Evolutionary conservation across 2,113 vertebrate genomes (phyloP), one percentile per base, ranked within the genome.

Genomic region (Barnardius zonarius): DNA sequence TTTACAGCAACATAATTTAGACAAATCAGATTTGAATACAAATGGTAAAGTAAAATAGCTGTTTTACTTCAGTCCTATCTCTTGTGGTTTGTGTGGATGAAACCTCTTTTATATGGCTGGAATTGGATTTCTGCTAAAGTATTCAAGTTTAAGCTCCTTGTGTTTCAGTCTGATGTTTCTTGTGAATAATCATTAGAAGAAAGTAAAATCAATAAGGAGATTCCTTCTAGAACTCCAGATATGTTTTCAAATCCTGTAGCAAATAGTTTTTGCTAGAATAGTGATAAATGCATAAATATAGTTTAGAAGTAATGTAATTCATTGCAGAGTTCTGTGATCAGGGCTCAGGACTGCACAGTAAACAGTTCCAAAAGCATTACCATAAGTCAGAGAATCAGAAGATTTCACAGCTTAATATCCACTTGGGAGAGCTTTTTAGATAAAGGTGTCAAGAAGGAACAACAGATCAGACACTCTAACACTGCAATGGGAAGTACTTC

Each of bases 81-180:
- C 20, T 31, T 79, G 10, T 77, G 9, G 9, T 30, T 83, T 72
- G 43, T 72, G 93, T 28, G 39, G 55, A 55, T 67, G 88, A 94
- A 85, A 66, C 4, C 43, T 82, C 22, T 66, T 88, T 84, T 61
- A 24, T 87, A 33, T 0, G 0, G 2, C 19, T 89, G 24, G 33
- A 85, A 74, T 72, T 74, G 16, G 89, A 83, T 96, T 94, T 91
- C 64, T 83, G 84, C 39, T 94, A 51, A 90, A 87, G 37, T 87
- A 91, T 48, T 24, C 14, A 66, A 49, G 22, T 70, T 92, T 93
- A 84, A 76, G 13, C 22, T 92, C 30, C 30, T 55, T 83, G 43
- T 70, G 19, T 57, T 86, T 67, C 43, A 62, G 54, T n/a, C 25
- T 67, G 49, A 63, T 22, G 4, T 43, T 83, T 87, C 52, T 74